Evolutionary conservation across 2,797 vertebrate species (phyloP).

Genomic region (Lutjanus argentimaculatus): DNA sequence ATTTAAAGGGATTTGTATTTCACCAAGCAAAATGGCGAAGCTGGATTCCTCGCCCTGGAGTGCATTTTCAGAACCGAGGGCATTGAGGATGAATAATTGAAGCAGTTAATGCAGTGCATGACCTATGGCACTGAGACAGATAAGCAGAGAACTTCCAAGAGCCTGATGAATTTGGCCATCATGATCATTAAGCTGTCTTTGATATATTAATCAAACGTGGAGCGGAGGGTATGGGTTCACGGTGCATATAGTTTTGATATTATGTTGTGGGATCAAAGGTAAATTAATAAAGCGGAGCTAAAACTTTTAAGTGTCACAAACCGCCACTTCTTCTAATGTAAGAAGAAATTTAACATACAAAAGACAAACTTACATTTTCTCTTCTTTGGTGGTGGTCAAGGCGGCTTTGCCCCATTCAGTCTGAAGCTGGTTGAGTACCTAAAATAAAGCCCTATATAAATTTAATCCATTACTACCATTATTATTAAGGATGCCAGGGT

Average conservation of each 20-base stretch:
- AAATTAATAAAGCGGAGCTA: constrained; percentile 38
- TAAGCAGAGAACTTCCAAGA: constrained; percentile 70
- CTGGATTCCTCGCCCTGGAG: constrained; percentile 54
- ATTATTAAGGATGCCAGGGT: too few species aligned
- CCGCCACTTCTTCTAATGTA: not conserved
- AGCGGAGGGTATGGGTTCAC: constrained; percentile 47
- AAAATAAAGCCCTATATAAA: too few species aligned
- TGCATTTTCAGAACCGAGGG: constrained; percentile 71
- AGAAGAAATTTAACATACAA: not conserved
- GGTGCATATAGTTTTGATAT: constrained; percentile 35
- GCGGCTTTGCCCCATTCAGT: too few species aligned
- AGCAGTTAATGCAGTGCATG: constrained; percentile 76
- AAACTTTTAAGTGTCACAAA: constrained; percentile 18
- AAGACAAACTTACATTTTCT: too few species aligned
- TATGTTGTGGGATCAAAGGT: constrained; percentile 27
- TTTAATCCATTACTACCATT: too few species aligned
- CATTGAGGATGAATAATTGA: constrained; percentile 82
- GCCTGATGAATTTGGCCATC: constrained; percentile 73
- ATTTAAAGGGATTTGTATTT: constrained; percentile 78
- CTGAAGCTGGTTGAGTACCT: too few species aligned
- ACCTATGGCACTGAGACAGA: constrained; percentile 74
- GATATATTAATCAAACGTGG: constrained; percentile 70
- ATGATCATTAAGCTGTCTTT: constrained; percentile 66
- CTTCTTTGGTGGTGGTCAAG: too few species aligned
- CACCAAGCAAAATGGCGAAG: constrained; percentile 70